Percentiles rank a stretch among this genome's conserved stretches.
Evolutionary conservation across 2,113 vertebrate genomes (phyloP).

Genomic region (Pygoscelis adeliae): DNA sequence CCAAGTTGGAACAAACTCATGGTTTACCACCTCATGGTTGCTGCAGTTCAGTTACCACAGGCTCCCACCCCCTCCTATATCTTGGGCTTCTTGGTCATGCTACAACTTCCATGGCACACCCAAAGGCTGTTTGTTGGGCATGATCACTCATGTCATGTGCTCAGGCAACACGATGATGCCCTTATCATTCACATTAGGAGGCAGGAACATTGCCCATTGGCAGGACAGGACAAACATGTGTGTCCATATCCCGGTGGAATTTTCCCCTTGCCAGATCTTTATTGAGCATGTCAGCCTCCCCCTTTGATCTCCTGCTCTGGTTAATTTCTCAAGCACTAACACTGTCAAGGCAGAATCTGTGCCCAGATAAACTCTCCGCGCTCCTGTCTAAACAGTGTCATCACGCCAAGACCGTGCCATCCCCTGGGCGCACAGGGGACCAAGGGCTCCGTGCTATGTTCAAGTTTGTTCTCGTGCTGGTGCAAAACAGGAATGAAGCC

Average conservation of each 20-base stretch:
- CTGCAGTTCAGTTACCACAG: constrained; percentile 46
- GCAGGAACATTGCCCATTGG: constrained; percentile 58
- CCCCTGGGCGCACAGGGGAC: not conserved
- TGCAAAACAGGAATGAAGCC: not conserved
- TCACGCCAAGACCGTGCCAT: not conserved
- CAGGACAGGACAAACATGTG: constrained; percentile 52
- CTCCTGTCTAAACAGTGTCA: not conserved
- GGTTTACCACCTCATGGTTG: constrained; percentile 38
- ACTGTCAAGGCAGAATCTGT: not conserved
- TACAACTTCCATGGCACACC: constrained; percentile 34
- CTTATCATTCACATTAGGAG: constrained; percentile 57
- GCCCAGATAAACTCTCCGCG: not conserved
- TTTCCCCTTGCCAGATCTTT: constrained; percentile 3
- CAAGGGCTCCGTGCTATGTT: not conserved
- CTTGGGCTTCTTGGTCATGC: constrained; percentile 54
- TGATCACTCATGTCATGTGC: constrained; percentile 26
- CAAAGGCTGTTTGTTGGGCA: constrained; percentile 43
- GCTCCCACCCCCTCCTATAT: constrained; percentile 23
- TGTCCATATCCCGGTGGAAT: constrained; percentile 42
- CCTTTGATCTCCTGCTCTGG: constrained; percentile 29
- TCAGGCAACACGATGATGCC: constrained; percentile 34
- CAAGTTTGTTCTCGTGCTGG: not conserved
- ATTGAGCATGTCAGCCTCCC: not conserved
- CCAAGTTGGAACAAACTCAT: constrained; percentile 60
- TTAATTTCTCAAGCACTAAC: constrained; percentile 10